Conservation (phyloP, 2,888 invertebrate species). For the Acronicta alni region DNA sequence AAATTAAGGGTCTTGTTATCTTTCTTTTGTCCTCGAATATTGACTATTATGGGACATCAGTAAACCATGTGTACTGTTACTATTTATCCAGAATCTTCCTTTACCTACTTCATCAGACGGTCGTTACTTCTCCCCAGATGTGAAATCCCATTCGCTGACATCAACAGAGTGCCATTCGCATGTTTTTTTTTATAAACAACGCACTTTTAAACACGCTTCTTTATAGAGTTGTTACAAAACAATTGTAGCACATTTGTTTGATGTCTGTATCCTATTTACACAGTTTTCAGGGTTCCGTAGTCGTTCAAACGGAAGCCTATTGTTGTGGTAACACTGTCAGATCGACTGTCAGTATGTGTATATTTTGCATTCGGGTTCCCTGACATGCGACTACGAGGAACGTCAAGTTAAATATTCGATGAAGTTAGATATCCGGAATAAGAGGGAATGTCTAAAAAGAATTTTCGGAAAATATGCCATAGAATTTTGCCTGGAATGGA, state of each 20-base stretch:
- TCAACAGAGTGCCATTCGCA: slow-evolving; percentile 16
- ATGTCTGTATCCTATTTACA: slow-evolving; percentile 44
- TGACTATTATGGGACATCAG: not conserved
- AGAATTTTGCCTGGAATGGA: too few relatives aligned
- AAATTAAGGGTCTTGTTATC: too few relatives aligned
- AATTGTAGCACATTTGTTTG: slow-evolving; percentile 32
- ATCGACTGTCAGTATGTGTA: slow-evolving; percentile 13
- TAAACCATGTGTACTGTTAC: not conserved
- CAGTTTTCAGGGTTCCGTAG: slow-evolving; percentile 24
- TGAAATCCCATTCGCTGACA: slow-evolving; percentile 4
- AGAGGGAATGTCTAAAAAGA: not conserved
- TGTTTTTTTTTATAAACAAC: slow-evolving; percentile 30
- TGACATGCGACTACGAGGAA: not conserved
- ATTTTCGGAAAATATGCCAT: too few relatives aligned
- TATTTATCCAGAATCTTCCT: slow-evolving; percentile 1
- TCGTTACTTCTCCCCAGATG: not conserved
- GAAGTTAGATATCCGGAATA: not conserved
- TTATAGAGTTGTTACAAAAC: slow-evolving; percentile 20
- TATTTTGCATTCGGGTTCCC: not conserved
- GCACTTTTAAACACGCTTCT: slow-evolving; percentile 10
- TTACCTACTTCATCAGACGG: slow-evolving; percentile 1
- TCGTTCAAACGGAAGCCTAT: slow-evolving; percentile 8
- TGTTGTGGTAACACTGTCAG: slow-evolving; percentile 13
- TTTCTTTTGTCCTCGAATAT: not conserved
- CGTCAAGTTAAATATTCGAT: not conserved